Percentiles rank a stretch among this genome's conserved stretches.
These are phyloP conservation scores for Frankliniella intonsa DNA, from an alignment of 2,888 invertebrate genomes.

Conservation along the genomic window DNA sequence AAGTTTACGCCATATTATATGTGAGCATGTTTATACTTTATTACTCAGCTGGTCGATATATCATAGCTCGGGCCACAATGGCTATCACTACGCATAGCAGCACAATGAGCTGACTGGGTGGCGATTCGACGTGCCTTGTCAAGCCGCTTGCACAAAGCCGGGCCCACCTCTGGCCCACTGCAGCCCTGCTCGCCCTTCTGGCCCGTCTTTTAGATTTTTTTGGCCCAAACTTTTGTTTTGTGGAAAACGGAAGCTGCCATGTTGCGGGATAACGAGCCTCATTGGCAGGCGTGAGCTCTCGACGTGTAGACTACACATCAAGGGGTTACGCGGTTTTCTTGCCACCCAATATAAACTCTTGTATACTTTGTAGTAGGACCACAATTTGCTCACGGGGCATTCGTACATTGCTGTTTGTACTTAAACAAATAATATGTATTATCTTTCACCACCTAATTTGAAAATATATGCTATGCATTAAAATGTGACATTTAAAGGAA, in stretches of 20 bases:
- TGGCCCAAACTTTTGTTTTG: not conserved
- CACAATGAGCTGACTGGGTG: not conserved
- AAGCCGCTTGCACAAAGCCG: not conserved
- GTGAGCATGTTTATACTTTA: slow-evolving; percentile 12
- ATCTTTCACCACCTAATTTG: too few relatives aligned
- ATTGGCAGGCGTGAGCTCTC: not conserved
- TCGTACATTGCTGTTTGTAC: too few relatives aligned
- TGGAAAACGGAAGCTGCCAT: not conserved
- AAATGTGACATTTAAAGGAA: not conserved
- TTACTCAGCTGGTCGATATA: not conserved
- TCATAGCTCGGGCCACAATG: slow-evolving; percentile 3
- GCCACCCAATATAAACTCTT: too few relatives aligned
- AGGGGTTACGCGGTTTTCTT: too few relatives aligned
- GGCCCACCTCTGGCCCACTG: not conserved
- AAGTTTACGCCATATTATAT: slow-evolving; percentile 9
- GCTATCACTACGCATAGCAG: not conserved
- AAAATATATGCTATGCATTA: not conserved
- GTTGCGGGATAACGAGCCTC: not conserved
- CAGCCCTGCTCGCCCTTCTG: not conserved
- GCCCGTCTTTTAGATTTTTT: not conserved
- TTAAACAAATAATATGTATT: too few relatives aligned
- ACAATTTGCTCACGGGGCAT: too few relatives aligned
- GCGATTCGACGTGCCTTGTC: slow-evolving; percentile 4
- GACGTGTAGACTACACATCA: not conserved
- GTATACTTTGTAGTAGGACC: too few relatives aligned